Conservation (phyloP, 2,888 invertebrate species). For the Caenorhabditis plicata region DNA sequence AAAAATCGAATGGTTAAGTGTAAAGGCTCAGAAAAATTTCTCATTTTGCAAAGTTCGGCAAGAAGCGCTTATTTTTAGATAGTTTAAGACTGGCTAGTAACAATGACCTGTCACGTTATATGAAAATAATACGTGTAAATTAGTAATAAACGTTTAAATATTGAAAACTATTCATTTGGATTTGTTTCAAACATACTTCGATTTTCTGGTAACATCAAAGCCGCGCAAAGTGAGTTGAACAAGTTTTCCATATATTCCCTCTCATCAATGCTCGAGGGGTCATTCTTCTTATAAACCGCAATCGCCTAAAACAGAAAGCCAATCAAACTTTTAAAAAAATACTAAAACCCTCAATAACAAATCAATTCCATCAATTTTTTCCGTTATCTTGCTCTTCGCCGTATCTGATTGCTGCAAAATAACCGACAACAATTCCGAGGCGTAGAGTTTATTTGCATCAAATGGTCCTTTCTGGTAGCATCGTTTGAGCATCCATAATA, state of each 20-base stretch:
- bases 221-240: constrained; percentile 91
- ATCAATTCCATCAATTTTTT: constrained; percentile 85
- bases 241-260: constrained; percentile 98
- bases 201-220: constrained; percentile 84
- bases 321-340: constrained; percentile 70
- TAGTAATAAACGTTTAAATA: no score
- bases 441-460: constrained; percentile 72
- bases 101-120: no score
- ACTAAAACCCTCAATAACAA: constrained; percentile 87
- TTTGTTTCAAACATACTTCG: constrained; percentile 69
- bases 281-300: constrained; percentile 60
- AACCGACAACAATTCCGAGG: constrained; percentile 92
- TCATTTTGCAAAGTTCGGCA: no score
- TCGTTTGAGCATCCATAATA: constrained; percentile 82
- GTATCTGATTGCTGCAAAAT: constrained; percentile 85
- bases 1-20: no score
- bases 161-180: background rate
- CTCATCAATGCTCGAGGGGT: constrained; percentile 75
- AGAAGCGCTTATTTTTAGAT: no score
- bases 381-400: constrained; percentile 52
- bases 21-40: background rate
- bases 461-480: constrained; percentile 69
- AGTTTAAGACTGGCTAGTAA: no score
- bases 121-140: no score
- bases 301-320: constrained; percentile 47